Conservation (phyloP, 2,113 vertebrate genomes). For the Notechis scutatus region DNA sequence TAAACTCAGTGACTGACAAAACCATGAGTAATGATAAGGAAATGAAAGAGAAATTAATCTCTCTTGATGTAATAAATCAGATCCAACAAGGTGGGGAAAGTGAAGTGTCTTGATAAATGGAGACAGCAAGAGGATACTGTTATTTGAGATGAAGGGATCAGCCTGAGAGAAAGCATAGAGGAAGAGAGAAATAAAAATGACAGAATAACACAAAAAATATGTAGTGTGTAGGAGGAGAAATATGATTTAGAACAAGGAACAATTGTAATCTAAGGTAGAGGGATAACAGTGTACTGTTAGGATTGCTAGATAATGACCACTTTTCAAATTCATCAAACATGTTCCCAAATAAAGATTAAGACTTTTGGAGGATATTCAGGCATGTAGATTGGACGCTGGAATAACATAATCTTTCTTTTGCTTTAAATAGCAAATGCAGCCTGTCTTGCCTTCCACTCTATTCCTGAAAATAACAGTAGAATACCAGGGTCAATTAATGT, state of each 20-base stretch:
- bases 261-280: neutral
- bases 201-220: neutral
- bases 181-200: neutral
- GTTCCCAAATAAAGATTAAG: neutral
- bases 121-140: neutral
- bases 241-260: neutral
- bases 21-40: neutral
- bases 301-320: neutral
- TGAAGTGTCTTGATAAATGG: neutral
- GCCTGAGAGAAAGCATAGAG: neutral
- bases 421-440: neutral
- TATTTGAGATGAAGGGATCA: neutral
- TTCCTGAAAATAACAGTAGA: constrained; percentile 26
- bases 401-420: constrained; percentile 12
- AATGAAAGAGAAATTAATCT: neutral
- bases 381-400: neutral
- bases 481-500: constrained; percentile 14
- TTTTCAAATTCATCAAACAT: neutral
- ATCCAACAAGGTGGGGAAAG: neutral
- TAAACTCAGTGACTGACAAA: neutral
- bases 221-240: neutral
- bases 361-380: neutral
- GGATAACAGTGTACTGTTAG: neutral
- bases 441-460: constrained; percentile 19
- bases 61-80: neutral